Evolutionary conservation across 2,797 vertebrate genomes (phyloP).

Genomic region (Nothura maculosa): DNA sequence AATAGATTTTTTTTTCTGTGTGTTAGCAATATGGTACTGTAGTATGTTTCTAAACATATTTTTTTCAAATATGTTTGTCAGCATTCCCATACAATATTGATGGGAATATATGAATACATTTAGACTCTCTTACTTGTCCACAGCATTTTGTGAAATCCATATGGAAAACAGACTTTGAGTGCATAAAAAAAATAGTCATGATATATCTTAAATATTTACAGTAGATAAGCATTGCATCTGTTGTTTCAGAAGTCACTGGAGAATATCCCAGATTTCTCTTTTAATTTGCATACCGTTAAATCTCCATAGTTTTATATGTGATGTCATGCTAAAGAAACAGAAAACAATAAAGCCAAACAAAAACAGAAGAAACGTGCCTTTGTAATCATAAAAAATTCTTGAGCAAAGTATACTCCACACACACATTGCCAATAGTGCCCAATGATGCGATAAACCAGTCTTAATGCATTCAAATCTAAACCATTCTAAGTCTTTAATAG

Average conservation of each 20-base stretch:
- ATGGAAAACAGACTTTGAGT: conserved; percentile 29
- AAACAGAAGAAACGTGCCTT: background rate
- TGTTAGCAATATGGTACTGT: background rate
- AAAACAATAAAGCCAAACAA: background rate
- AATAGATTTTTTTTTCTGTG: background rate
- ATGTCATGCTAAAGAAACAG: background rate
- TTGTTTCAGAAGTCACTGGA: background rate
- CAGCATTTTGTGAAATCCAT: background rate
- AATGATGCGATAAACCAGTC: background rate
- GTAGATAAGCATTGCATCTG: background rate
- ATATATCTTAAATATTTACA: background rate
- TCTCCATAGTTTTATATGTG: background rate
- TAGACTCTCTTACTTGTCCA: background rate
- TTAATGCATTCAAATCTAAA: background rate
- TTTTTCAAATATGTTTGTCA: background rate
- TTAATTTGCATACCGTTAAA: background rate
- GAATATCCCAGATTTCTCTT: background rate
- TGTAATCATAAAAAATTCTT: background rate
- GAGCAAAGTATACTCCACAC: background rate
- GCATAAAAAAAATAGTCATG: background rate
- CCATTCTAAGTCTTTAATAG: background rate
- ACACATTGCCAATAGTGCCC: background rate
- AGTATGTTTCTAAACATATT: background rate
- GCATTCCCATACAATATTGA: background rate
- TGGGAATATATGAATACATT: background rate